Conservation (phyloP, 2,797 vertebrate genomes). For the Pteronotus mesoamericanus region DNA sequence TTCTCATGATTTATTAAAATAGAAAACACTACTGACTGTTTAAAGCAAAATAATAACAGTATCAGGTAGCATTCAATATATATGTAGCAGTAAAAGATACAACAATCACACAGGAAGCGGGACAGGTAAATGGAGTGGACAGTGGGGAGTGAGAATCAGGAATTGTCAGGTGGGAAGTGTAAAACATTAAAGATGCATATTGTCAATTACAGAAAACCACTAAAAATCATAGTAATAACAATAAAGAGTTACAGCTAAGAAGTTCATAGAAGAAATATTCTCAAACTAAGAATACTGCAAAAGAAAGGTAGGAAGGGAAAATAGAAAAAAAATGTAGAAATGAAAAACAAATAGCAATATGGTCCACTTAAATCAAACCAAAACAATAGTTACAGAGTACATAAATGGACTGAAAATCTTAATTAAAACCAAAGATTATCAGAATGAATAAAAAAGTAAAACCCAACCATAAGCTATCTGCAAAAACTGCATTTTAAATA, state of each 20-base stretch:
- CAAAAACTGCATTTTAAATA: neutral
- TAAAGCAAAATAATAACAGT: neutral
- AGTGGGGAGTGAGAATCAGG: neutral
- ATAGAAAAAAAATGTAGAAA: neutral
- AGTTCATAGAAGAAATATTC: conserved; percentile 7
- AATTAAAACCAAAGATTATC: neutral
- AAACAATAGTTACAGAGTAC: neutral
- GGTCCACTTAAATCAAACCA: neutral
- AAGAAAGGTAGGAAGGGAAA: neutral
- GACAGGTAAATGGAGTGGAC: neutral
- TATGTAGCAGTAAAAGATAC: neutral
- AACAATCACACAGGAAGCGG: neutral
- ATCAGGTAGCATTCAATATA: neutral
- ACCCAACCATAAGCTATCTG: neutral
- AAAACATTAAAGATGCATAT: neutral
- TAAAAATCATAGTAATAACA: neutral
- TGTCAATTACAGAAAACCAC: neutral
- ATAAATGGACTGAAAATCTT: neutral
- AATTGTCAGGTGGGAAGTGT: neutral
- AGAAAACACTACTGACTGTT: neutral
- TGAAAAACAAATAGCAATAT: neutral
- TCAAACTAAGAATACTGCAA: neutral
- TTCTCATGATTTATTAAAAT: neutral
- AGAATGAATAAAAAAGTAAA: neutral
- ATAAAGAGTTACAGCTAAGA: neutral